Conservation (phyloP, 2,888 invertebrate genomes). For the Tachina grossa region DNA sequence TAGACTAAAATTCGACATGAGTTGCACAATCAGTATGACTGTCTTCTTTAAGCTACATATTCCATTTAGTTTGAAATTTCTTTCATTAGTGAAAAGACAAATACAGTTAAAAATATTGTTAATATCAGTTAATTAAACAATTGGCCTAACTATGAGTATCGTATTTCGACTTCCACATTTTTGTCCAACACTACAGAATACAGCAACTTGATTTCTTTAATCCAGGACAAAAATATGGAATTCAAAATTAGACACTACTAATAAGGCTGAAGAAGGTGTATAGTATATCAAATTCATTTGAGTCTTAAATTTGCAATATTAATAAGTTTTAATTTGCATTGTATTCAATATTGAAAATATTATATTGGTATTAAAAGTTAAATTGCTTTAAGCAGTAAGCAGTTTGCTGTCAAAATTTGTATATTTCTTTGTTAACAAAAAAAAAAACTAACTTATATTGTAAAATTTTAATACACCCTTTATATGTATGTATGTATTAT, state of each 20-base stretch:
- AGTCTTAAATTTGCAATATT: no score
- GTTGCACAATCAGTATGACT: neutral
- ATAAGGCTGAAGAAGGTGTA: no score
- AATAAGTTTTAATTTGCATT: neutral
- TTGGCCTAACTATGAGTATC: no score
- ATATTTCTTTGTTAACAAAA: neutral
- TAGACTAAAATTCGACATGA: no score
- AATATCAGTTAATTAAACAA: neutral
- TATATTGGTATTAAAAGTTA: neutral
- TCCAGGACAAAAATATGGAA: no score
- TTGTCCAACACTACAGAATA: no score
- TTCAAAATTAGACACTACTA: no score
- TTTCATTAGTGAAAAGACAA: neutral
- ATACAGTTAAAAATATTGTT: neutral
- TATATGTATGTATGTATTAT: neutral
- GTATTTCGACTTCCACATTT: no score
- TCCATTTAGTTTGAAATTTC: neutral
- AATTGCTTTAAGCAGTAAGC: slow-evolving; percentile 48
- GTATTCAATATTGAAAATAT: neutral
- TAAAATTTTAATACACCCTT: slow-evolving; percentile 21
- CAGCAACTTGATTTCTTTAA: no score
- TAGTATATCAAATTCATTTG: no score
- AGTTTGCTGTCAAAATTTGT: slow-evolving; percentile 29
- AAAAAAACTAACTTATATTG: neutral
- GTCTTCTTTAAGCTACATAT: neutral